These are phyloP conservation scores for Leptodactylus fallax DNA, from an alignment of 2,797 vertebrate species.

Conservation along the genomic window DNA sequence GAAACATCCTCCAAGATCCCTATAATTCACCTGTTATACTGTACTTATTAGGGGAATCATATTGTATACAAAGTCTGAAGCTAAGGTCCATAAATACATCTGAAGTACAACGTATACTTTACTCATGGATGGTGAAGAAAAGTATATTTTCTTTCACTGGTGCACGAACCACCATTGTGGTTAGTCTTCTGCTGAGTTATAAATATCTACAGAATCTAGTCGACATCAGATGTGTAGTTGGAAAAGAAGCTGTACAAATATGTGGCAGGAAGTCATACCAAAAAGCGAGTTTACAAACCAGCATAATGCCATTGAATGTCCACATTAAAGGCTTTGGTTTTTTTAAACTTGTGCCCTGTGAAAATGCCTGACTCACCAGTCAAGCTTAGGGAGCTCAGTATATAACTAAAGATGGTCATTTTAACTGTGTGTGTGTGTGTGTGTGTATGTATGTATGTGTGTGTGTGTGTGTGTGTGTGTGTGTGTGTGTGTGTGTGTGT, in stretches of 20 bases:
- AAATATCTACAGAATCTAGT: conserved; percentile 53
- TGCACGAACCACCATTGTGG: conserved; percentile 36
- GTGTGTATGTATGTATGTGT: too few relatives aligned
- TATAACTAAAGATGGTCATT: too few relatives aligned
- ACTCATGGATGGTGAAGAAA: background rate
- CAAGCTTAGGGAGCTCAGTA: background rate
- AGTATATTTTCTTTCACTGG: conserved; percentile 27
- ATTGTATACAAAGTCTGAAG: background rate
- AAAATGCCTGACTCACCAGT: conserved; percentile 29
- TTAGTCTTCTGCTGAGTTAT: conserved; percentile 55
- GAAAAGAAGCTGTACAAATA: conserved; percentile 58
- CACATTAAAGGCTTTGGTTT: conserved; percentile 26
- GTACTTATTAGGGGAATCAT: too few relatives aligned
- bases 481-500: background rate
- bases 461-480: background rate
- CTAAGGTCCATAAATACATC: background rate
- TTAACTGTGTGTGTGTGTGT: background rate
- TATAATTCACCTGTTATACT: background rate
- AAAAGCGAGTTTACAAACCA: conserved; percentile 32
- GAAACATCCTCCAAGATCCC: too few relatives aligned
- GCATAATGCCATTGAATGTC: conserved; percentile 30
- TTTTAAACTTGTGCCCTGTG: conserved; percentile 21
- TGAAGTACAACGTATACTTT: background rate
- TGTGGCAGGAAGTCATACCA: conserved; percentile 61
- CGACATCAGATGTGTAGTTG: conserved; percentile 47